phyloP scores from a whole-genome alignment of 2,888 invertebrate species.

The Exephanes ischioxanthus region DNA sequence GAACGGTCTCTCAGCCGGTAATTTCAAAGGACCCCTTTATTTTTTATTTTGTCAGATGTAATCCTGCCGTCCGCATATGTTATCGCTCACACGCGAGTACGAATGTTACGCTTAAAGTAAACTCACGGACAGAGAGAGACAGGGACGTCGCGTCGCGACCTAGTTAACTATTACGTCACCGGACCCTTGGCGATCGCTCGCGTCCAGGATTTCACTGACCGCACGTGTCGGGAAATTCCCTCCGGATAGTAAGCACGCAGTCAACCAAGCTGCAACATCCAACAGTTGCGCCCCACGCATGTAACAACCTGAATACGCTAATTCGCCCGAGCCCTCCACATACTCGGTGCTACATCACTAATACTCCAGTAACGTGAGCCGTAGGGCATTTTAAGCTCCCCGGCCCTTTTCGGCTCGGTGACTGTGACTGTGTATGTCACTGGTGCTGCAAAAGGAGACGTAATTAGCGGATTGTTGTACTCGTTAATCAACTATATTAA shows the following conservation, averaged over 20 bases:
- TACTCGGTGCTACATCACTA: background rate
- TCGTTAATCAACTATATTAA: no score
- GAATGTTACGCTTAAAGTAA: background rate
- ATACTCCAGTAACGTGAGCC: background rate
- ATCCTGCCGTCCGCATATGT: background rate
- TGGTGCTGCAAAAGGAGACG: no score
- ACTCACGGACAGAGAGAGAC: background rate
- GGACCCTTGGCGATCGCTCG: slow-evolving; percentile 31
- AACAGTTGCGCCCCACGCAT: slow-evolving; percentile 3
- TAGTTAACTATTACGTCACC: slow-evolving; percentile 44
- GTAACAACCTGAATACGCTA: slow-evolving; percentile 39
- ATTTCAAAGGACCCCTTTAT: background rate
- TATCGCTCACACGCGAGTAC: background rate
- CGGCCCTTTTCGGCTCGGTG: background rate
- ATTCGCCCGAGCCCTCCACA: slow-evolving; percentile 24
- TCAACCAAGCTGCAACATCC: slow-evolving; percentile 38
- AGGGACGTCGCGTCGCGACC: slow-evolving; percentile 49
- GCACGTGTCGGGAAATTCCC: slow-evolving; percentile 53
- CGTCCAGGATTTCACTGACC: slow-evolving; percentile 59
- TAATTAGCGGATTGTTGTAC: no score
- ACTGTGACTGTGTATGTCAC: no score
- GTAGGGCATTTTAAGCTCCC: background rate
- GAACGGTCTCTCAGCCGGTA: background rate
- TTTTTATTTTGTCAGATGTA: background rate
- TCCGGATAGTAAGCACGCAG: slow-evolving; percentile 25